Conservation (phyloP, 2,888 invertebrate genomes). For the Rhogogaster chlorosoma region DNA sequence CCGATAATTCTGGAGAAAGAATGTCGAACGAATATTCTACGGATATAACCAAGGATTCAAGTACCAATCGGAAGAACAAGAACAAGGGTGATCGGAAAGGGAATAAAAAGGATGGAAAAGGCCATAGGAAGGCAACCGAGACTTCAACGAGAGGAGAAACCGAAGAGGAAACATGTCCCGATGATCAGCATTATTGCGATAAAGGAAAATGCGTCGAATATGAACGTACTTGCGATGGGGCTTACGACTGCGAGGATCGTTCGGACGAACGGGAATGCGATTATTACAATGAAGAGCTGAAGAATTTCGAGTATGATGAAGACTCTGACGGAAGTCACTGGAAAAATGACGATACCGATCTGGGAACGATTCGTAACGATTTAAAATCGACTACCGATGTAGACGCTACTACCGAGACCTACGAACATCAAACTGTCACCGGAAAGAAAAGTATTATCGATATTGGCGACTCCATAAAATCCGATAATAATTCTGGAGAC, state of each 20-base stretch:
- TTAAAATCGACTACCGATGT: background rate
- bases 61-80: background rate
- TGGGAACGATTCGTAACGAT: background rate
- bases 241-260: slow-evolving; percentile 77
- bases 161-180: slow-evolving; percentile 51
- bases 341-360: background rate
- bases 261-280: slow-evolving; percentile 81
- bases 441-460: background rate
- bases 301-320: background rate
- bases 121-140: background rate
- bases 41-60: background rate
- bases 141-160: background rate
- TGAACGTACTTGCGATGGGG: slow-evolving; percentile 75
- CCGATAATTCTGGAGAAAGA: background rate
- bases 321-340: background rate
- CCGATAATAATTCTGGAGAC: too few relatives aligned
- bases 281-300: slow-evolving; percentile 51
- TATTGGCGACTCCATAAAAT: too few relatives aligned
- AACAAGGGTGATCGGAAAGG: slow-evolving; percentile 25
- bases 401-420: background rate
- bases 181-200: slow-evolving; percentile 61
- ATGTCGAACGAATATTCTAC: background rate
- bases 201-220: slow-evolving; percentile 66
- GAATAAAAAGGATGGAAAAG: background rate
- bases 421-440: slow-evolving; percentile 11